Conservation (phyloP, 2,797 vertebrate species). For the Pampus argenteus region DNA sequence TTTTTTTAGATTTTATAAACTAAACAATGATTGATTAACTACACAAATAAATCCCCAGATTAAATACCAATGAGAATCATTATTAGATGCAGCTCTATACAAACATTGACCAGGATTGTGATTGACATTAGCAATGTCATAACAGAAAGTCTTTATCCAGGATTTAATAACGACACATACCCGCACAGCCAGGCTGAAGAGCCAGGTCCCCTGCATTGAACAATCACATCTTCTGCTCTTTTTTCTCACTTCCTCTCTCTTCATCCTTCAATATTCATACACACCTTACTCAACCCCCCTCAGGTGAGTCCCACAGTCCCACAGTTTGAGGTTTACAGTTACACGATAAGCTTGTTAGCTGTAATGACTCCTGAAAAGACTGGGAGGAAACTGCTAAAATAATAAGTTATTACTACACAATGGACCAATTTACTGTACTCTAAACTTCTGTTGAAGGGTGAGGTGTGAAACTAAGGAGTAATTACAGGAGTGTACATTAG, state of each 20-base stretch:
- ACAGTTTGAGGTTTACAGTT: conserved; percentile 18
- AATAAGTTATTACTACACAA: not conserved
- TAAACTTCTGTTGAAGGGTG: not conserved
- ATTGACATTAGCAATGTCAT: not conserved
- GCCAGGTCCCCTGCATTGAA: conserved; percentile 19
- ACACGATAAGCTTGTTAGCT: conserved; percentile 40
- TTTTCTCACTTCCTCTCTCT: not conserved
- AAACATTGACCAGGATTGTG: not conserved
- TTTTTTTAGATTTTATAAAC: not conserved
- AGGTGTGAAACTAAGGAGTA: conserved; percentile 7
- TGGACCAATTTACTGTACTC: not conserved
- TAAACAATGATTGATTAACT: no score
- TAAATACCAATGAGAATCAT: no score
- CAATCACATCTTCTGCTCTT: conserved; percentile 13
- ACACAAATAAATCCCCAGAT: no score
- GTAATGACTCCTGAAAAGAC: conserved; percentile 22
- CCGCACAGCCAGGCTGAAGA: not conserved
- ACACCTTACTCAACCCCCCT: conserved; percentile 32
- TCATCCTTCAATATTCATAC: conserved; percentile 15
- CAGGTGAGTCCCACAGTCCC: conserved; percentile 15
- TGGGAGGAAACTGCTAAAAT: conserved; percentile 1
- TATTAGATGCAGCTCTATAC: not conserved
- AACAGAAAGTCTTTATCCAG: conserved; percentile 2
- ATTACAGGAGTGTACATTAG: not conserved
- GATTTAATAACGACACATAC: not conserved